Conservation (phyloP, 2,888 invertebrate genomes). For the Mantis religiosa region DNA sequence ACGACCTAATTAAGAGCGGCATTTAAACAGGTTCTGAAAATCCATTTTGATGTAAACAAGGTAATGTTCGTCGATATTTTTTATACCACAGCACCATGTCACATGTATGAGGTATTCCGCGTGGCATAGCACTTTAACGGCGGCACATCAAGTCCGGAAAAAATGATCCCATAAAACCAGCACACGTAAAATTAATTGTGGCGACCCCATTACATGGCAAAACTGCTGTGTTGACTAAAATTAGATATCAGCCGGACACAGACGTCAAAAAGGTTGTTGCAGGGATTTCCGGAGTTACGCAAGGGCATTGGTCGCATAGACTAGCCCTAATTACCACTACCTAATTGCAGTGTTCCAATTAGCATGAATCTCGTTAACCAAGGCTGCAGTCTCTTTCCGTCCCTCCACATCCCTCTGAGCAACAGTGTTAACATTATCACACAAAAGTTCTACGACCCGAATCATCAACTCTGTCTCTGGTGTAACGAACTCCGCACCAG, state of each 20-base stretch:
- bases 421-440: not conserved
- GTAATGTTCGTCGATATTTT: not conserved
- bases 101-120: not conserved
- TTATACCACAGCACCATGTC: not conserved
- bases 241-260: not conserved
- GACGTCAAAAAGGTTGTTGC: not conserved
- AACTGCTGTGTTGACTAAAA: not conserved
- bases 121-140: too few species aligned
- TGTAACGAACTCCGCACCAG: not conserved
- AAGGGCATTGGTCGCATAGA: not conserved
- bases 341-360: not conserved
- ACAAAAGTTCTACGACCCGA: not conserved
- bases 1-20: not conserved
- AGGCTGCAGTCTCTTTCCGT: not conserved
- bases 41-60: not conserved
- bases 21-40: not conserved
- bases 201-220: not conserved
- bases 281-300: not conserved
- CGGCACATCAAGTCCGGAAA: not conserved
- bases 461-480: not conserved
- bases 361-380: not conserved
- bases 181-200: not conserved
- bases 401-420: not conserved
- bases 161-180: not conserved
- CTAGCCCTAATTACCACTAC: not conserved